A percentile compares a stretch with the other conserved stretches of the same genome.
Evolutionary conservation across 2,888 invertebrate species (phyloP).

Genomic region (Agrypnus murinus): DNA sequence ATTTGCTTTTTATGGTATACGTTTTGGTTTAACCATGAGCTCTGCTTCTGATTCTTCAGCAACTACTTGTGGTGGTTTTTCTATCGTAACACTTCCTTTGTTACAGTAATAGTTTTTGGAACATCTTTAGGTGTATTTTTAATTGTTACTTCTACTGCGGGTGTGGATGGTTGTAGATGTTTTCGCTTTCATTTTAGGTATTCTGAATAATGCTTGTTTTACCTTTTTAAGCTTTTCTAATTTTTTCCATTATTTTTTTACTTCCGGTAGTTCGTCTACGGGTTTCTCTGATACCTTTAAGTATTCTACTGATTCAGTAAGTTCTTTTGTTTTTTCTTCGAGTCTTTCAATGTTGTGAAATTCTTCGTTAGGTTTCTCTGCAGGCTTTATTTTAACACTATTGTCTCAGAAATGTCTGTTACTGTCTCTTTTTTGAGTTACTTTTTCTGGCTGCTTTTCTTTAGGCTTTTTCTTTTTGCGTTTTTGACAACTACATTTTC

Average conservation of each 20-base stretch:
- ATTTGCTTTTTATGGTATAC: conserved; percentile 59
- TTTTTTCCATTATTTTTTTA: conserved; percentile 50
- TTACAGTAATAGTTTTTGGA: conserved; percentile 42
- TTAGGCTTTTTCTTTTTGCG: not conserved
- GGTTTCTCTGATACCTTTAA: conserved; percentile 53
- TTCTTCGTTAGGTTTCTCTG: conserved; percentile 2
- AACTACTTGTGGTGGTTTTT: conserved; percentile 1
- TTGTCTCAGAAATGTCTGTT: conserved; percentile 60
- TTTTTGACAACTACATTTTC: not conserved
- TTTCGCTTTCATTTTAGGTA: conserved; percentile 16
- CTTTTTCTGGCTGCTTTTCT: not conserved
- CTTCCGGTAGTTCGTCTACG: conserved; percentile 58
- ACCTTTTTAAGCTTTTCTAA: conserved; percentile 53
- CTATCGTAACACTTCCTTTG: conserved; percentile 68
- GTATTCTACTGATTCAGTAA: conserved; percentile 35
- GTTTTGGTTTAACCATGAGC: conserved; percentile 57
- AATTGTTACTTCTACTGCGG: conserved; percentile 45
- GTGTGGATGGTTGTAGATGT: conserved; percentile 45
- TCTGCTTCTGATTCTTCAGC: conserved; percentile 59
- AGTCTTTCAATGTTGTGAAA: not conserved
- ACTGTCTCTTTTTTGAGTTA: conserved; percentile 51
- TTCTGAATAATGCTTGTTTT: conserved; percentile 60
- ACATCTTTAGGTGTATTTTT: conserved; percentile 41
- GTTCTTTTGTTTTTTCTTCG: conserved; percentile 43
- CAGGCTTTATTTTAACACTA: conserved; percentile 33